Conservation (phyloP, 2,113 vertebrate species). For the Toxotes chatareus region DNA sequence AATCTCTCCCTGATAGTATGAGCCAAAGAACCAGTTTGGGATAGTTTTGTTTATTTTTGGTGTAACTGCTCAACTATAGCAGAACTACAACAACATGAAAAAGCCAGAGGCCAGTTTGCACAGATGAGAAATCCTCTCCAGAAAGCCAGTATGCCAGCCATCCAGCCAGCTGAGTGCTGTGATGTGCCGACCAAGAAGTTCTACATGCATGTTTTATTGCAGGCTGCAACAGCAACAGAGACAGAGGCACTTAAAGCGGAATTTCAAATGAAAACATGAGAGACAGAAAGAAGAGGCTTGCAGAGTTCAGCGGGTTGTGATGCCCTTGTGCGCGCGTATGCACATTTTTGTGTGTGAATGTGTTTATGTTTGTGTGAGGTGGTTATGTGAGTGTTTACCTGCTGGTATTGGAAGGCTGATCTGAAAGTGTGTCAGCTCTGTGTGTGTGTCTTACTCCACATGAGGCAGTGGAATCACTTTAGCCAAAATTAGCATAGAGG, state of each 20-base stretch:
- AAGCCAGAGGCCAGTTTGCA: conserved; percentile 42
- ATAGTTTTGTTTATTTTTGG: conserved; percentile 26
- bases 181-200: conserved; percentile 55
- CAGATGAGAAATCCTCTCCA: conserved; percentile 40
- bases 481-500: conserved; percentile 59
- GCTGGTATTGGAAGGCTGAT: conserved; percentile 11
- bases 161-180: conserved; percentile 34
- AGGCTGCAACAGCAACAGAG: conserved; percentile 57
- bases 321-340: not conserved
- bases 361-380: conserved; percentile 17
- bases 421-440: conserved; percentile 16
- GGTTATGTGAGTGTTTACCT: conserved; percentile 9
- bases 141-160: conserved; percentile 27
- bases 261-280: conserved; percentile 67
- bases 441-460: conserved; percentile 15
- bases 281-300: conserved; percentile 32
- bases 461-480: conserved; percentile 48
- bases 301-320: conserved; percentile 54
- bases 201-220: conserved; percentile 72
- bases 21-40: conserved; percentile 7
- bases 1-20: not conserved
- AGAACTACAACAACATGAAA: conserved; percentile 29
- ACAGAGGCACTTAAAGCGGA: conserved; percentile 65
- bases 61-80: not conserved
- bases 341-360: conserved; percentile 1